Evolutionary conservation across 2,888 invertebrate genomes (phyloP).

Genomic region (Halictus ligatus): DNA sequence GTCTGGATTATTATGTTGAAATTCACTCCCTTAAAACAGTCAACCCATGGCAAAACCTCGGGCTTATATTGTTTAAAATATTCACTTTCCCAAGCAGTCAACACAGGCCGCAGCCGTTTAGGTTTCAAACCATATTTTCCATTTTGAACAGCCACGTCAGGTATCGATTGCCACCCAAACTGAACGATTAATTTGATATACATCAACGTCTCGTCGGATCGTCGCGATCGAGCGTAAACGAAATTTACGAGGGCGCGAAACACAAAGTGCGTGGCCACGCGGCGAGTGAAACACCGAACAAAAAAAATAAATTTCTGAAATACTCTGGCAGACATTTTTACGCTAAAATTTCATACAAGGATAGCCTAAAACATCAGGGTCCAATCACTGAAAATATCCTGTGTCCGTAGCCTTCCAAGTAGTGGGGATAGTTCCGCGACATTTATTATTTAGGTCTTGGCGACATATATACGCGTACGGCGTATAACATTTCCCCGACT

Average conservation of each 20-base stretch:
- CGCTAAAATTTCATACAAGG: no score
- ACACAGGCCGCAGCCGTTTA: not conserved
- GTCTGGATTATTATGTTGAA: not conserved
- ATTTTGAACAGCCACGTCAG: not conserved
- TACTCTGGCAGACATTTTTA: not conserved
- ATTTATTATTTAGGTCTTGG: no score
- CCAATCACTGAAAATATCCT: no score
- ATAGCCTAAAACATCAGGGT: no score
- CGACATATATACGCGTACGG: not conserved
- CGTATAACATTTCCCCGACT: not conserved
- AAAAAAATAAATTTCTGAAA: not conserved
- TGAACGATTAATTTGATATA: not conserved
- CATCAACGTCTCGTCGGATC: not conserved
- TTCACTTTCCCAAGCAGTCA: not conserved
- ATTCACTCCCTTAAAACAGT: not conserved
- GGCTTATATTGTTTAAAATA: not conserved
- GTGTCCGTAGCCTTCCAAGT: no score
- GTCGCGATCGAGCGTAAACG: conserved; percentile 3
- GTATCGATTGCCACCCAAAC: not conserved
- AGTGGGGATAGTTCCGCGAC: no score
- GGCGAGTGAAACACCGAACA: not conserved
- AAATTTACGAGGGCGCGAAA: conserved; percentile 3
- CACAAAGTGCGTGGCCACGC: not conserved
- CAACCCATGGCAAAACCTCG: not conserved
- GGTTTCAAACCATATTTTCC: not conserved